phyloP scores from a whole-genome alignment of 2,797 vertebrate species.

The Bradypus variegatus region DNA sequence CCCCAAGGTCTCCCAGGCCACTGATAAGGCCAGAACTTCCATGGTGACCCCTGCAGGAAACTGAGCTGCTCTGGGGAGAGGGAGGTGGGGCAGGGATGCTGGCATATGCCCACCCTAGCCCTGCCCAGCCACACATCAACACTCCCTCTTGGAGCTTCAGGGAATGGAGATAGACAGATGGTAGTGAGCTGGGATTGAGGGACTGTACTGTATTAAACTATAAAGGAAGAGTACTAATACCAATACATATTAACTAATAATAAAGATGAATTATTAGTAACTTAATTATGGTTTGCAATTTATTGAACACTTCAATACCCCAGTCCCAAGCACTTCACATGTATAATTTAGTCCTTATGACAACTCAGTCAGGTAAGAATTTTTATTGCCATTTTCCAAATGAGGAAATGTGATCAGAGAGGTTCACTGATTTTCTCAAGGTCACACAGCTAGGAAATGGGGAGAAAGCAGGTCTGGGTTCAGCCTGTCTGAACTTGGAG shows the following conservation, averaged over 20 bases:
- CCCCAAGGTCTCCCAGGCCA: background rate
- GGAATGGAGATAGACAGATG: background rate
- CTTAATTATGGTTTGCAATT: conserved; percentile 41
- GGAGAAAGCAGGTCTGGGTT: background rate
- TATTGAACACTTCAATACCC: conserved; percentile 22
- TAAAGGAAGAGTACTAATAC: background rate
- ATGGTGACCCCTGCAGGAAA: background rate
- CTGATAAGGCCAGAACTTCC: background rate
- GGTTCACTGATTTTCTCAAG: background rate
- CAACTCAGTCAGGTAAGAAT: conserved; percentile 19
- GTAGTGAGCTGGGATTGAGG: background rate
- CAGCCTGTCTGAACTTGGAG: background rate
- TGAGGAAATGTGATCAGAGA: conserved; percentile 29
- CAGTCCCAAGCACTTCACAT: conserved; percentile 20
- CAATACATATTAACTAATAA: background rate
- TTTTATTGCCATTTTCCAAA: conserved; percentile 31
- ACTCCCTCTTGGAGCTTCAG: background rate
- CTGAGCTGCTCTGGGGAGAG: background rate
- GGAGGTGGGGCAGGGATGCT: background rate
- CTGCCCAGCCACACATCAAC: background rate
- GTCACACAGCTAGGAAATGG: background rate
- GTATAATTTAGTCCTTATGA: conserved; percentile 51
- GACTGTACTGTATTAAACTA: background rate
- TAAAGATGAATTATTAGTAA: conserved; percentile 47
- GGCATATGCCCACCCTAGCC: background rate